phyloP scores from a whole-genome alignment of 2,113 vertebrate genomes.

The Microtus oregoni region DNA sequence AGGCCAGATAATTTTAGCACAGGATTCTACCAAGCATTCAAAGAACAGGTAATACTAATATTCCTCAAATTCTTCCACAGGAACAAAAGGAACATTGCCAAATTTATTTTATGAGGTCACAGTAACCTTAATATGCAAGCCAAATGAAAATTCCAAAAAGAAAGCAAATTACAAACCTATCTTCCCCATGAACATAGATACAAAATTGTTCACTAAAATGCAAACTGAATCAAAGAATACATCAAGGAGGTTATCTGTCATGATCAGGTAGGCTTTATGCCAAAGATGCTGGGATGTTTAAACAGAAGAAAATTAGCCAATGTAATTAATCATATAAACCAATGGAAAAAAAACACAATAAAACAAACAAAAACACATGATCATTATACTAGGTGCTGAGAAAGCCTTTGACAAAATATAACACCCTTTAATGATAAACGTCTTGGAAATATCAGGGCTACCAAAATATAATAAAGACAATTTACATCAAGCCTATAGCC shows the following conservation, averaged over 20 bases:
- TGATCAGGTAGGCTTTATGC: not conserved
- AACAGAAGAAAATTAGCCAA: not conserved
- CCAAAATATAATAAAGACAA: too few relatives aligned
- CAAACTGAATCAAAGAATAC: not conserved
- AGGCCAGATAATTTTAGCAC: not conserved
- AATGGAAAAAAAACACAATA: not conserved
- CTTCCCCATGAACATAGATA: not conserved
- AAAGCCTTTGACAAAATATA: not conserved
- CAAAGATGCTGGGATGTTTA: not conserved
- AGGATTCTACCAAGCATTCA: not conserved
- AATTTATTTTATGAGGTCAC: not conserved
- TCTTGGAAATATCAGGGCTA: too few relatives aligned
- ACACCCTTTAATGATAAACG: too few relatives aligned
- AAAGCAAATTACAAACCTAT: not conserved
- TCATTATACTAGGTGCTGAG: not conserved
- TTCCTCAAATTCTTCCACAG: not conserved
- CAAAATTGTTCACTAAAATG: not conserved
- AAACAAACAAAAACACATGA: not conserved
- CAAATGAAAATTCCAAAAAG: too few relatives aligned
- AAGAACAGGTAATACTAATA: not conserved
- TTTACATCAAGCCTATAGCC: too few relatives aligned
- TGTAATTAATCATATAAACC: not conserved
- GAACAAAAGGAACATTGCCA: not conserved
- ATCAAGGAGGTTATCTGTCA: not conserved
- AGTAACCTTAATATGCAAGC: not conserved